Evolutionary conservation across 2,113 vertebrate genomes (phyloP).

Genomic region (Mobula hypostoma): DNA sequence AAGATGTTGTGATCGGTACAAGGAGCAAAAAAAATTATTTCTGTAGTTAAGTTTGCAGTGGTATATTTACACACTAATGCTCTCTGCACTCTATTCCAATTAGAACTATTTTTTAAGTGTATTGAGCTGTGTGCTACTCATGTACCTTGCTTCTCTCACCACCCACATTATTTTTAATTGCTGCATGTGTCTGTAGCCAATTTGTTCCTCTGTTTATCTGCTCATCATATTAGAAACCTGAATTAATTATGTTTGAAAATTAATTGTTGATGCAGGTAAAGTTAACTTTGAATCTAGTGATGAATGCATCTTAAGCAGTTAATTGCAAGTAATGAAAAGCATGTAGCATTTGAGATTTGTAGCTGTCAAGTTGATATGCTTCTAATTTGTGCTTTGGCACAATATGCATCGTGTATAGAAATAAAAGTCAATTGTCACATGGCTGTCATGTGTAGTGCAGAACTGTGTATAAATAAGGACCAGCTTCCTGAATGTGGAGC

Average conservation of each 20-base stretch:
- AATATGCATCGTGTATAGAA: not conserved
- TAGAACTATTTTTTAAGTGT: not conserved
- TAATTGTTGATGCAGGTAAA: not conserved
- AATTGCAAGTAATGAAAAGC: not conserved
- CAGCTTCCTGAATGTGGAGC: not conserved
- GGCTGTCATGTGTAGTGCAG: not conserved
- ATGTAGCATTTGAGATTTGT: not conserved
- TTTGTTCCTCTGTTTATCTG: not conserved
- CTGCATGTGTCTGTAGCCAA: not conserved
- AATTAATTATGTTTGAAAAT: not conserved
- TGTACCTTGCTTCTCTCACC: not conserved
- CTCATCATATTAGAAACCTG: not conserved
- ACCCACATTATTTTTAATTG: not conserved
- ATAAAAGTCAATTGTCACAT: not conserved
- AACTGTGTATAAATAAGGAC: not conserved
- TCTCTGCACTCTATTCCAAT: not conserved
- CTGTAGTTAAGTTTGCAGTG: not conserved
- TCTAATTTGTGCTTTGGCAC: not conserved
- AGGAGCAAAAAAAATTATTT: not conserved
- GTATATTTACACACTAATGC: not conserved
- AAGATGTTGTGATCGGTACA: not conserved
- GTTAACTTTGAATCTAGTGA: not conserved
- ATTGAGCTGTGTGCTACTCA: not conserved
- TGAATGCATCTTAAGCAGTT: not conserved
- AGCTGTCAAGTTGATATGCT: not conserved